Evolutionary conservation across 1,140 invertebrate species (phyloP), one percentile per base, ranked within the genome.

Genomic region (Halictus rubicundus): DNA sequence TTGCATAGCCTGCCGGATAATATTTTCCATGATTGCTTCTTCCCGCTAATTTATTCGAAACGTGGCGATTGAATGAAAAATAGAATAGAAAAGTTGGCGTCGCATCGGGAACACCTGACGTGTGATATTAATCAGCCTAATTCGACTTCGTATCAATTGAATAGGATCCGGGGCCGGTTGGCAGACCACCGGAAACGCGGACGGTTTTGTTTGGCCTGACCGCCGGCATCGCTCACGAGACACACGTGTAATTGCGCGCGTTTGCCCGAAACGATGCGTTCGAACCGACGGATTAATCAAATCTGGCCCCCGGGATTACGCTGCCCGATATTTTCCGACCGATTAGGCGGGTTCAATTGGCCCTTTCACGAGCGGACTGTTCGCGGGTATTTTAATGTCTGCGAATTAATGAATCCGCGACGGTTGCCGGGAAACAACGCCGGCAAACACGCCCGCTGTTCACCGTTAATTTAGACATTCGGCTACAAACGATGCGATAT

Each of bases 121-220:
- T 64, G 49, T 9, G 59, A 78, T 72, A 78, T 78, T 78, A 78
- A 72, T 78, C 69, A 57, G 37, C n/a, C 61, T 78, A 65, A 78
- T 72, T 73, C 46, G 69, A 71, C 76, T 73, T 72, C 21, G 46
- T 57, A 73, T 78, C 69, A 73, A 78, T 78, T 72, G 16, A 72
- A 78, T 65, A 73, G 39, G 76, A 64, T 72, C 4, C 54, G 19
- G 63, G 63, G 27, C 9, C 16, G 60, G 37, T 19, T 46, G 37
- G 23, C 27, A 37, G 27, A 63, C 37, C 63, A 21, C 52, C 23
- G 39, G 39, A 57, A 68, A 79, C 60, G 72, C 59, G 46, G 32
- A 37, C 42, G 32, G 68, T 78, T 78, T 78, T 78, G 68, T 78
- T 78, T 65, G 60, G 42, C 9, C 27, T 0, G 69, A 64, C 49